phyloP scores from a whole-genome alignment of 2,797 vertebrate species.

The Danio tinwini region DNA sequence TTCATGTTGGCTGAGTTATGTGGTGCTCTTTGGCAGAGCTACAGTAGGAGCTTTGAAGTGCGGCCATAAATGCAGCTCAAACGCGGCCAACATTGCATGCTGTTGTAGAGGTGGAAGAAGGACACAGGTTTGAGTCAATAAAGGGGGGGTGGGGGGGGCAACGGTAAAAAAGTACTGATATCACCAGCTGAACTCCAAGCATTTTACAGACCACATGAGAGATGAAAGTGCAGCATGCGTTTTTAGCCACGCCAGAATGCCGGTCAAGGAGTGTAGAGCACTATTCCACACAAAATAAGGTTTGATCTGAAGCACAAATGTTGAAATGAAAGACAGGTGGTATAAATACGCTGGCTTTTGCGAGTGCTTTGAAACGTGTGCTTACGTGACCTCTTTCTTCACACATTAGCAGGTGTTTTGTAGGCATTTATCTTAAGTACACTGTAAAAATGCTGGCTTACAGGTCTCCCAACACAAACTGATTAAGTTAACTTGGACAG shows the following conservation, averaged over 20 bases:
- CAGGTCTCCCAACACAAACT: too few relatives aligned
- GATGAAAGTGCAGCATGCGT: conserved; percentile 50
- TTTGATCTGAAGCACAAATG: conserved; percentile 10
- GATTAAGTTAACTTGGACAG: too few relatives aligned
- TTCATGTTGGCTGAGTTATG: conserved; percentile 75
- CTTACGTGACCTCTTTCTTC: background rate
- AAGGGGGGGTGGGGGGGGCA: conserved; percentile 3
- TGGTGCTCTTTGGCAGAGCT: conserved; percentile 66
- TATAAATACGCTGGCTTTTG: conserved; percentile 19
- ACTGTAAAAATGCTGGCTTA: too few relatives aligned
- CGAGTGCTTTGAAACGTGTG: background rate
- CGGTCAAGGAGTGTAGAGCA: conserved; percentile 24
- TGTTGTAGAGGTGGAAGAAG: conserved; percentile 64
- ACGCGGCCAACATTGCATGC: conserved; percentile 61
- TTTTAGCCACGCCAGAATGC: conserved; percentile 41
- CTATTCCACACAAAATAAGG: conserved; percentile 19
- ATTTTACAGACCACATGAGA: conserved; percentile 59
- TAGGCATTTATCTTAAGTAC: background rate
- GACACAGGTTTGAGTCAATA: conserved; percentile 59
- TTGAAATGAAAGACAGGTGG: conserved; percentile 43
- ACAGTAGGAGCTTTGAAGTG: conserved; percentile 73
- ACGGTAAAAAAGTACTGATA: conserved; percentile 23
- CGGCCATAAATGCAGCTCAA: conserved; percentile 65
- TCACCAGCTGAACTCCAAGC: conserved; percentile 43
- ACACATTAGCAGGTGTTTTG: background rate